A percentile compares a stretch with the other conserved stretches of the same genome.
Evolutionary conservation across 1,140 invertebrate genomes (phyloP).

Genomic region (Nephotettix cincticeps): DNA sequence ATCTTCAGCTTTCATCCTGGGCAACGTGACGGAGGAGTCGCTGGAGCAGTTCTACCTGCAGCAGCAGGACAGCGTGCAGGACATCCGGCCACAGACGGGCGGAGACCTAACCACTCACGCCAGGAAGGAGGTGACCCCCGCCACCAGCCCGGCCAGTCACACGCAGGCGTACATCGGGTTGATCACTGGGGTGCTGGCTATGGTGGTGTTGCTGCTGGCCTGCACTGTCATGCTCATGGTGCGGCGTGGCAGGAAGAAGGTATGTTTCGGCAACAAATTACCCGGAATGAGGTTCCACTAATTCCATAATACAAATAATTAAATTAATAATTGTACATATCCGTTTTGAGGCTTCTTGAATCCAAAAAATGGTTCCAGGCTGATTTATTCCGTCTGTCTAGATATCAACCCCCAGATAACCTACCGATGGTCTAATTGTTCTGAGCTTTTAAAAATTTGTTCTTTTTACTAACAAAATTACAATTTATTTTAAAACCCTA

Average conservation of each 20-base stretch:
- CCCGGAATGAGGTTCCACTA: too few species aligned
- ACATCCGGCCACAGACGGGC: constrained; percentile 40
- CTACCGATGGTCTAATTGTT: too few species aligned
- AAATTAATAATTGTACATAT: too few species aligned
- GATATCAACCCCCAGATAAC: too few species aligned
- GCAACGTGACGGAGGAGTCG: constrained; percentile 50
- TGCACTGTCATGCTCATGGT: constrained; percentile 69
- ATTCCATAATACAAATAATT: too few species aligned
- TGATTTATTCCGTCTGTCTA: too few species aligned
- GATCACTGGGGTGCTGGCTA: constrained; percentile 74
- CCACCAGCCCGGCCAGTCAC: constrained; percentile 63
- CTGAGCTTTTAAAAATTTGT: too few species aligned
- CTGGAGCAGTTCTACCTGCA: constrained; percentile 50
- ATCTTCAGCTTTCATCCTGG: constrained; percentile 44
- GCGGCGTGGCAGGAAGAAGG: constrained; percentile 66
- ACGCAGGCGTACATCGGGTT: constrained; percentile 74
- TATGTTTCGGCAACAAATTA: too few species aligned
- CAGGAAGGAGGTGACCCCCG: constrained; percentile 48
- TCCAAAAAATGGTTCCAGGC: too few species aligned
- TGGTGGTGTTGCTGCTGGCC: constrained; percentile 63
- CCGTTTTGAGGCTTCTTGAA: too few species aligned
- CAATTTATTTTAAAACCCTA: too few species aligned
- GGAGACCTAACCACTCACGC: constrained; percentile 47
- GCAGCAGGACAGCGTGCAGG: constrained; percentile 44
- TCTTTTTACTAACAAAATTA: too few species aligned